Percentiles rank a stretch among this genome's conserved stretches.
Conservation (phyloP, 2,797 vertebrate genomes). For the Spinibarbus caldwelli region DNA sequence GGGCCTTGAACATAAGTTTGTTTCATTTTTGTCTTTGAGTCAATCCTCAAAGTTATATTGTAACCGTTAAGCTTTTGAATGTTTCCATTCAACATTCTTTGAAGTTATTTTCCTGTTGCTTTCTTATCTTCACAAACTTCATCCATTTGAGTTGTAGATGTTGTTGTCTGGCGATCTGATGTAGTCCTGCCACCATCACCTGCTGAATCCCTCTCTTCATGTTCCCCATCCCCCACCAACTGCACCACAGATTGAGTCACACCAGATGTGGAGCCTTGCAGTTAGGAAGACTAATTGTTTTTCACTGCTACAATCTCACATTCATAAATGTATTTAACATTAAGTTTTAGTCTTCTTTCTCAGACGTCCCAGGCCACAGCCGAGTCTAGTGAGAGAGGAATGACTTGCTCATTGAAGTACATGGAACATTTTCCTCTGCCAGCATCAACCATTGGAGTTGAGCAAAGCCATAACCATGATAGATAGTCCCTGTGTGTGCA, state of each 20-base stretch:
- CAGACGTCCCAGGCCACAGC: conserved; percentile 37
- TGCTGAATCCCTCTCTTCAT: conserved; percentile 76
- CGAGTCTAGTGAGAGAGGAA: conserved; percentile 15
- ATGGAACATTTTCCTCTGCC: conserved; percentile 63
- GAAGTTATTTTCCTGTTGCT: too few species aligned
- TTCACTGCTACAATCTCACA: conserved; percentile 78
- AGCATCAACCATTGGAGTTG: conserved; percentile 56
- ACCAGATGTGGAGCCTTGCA: conserved; percentile 89
- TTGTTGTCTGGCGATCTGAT: too few species aligned
- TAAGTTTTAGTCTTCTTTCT: conserved; percentile 84
- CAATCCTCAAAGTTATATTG: neutral
- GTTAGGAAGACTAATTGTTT: conserved; percentile 88
- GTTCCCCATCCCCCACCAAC: conserved; percentile 66
- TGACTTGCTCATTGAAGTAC: conserved; percentile 58
- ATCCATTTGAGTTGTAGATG: neutral
- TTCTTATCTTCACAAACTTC: neutral
- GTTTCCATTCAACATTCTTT: neutral
- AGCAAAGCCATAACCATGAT: conserved; percentile 65
- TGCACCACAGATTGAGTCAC: conserved; percentile 80
- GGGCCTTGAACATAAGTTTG: neutral
- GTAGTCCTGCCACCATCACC: conserved; percentile 78
- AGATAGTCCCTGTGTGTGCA: conserved; percentile 58
- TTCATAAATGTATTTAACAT: conserved; percentile 45
- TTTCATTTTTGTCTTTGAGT: neutral
- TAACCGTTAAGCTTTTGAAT: neutral